Base-by-base conservation (phyloP, 2,888 invertebrate species). In the Eupeodes luniger region DNA sequence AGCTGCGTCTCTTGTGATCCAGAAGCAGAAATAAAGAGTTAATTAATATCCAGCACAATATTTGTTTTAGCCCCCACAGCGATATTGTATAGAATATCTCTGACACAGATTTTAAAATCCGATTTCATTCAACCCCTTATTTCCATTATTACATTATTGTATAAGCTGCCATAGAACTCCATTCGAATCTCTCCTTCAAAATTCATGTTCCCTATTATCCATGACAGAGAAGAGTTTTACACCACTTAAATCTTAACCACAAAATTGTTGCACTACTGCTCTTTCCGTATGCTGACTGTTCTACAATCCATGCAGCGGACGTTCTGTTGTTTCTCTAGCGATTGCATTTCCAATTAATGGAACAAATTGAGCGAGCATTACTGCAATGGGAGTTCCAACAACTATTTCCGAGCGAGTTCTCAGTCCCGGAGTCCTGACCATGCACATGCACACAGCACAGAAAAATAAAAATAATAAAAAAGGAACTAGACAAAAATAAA, bases 331-430 rank as follows among this genome's bases (percentile, higher is more conserved):
- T 76, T 83, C 80, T 66, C 83, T 61, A 66, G 83, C 47, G 83
- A 87, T 70, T 87, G 55, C 86, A 80, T 83, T 79, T 86, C 79
- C 86, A 86, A 86, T 86, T 87, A 83, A 87, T 76, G 75, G 61
- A 87, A 83, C 86, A 87, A 87, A 87, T 87, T 87, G 83, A 83
- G 83, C 76, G 86, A 87, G 69, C 79, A 86, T 86, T 86, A 83
- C 86, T 82, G 78, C 75, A 72, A 34, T 67, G 72, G 66, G 76
- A 87, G 79, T 53, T 55, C 40, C 55, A 55, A 55, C 70, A 70
- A 66, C 49, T 44, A 62, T 44, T 40, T 6, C 40, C 40, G 16
- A 40, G 34, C 40, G 16, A 40, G 34, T 14, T 14, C 34, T 59
- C 3, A 27, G 36, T n/a, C 74, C 9, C 66, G 53, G 40, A 27